Base-by-base conservation (phyloP, 1,140 invertebrate genomes). In the Elymnias hypermnestra region DNA sequence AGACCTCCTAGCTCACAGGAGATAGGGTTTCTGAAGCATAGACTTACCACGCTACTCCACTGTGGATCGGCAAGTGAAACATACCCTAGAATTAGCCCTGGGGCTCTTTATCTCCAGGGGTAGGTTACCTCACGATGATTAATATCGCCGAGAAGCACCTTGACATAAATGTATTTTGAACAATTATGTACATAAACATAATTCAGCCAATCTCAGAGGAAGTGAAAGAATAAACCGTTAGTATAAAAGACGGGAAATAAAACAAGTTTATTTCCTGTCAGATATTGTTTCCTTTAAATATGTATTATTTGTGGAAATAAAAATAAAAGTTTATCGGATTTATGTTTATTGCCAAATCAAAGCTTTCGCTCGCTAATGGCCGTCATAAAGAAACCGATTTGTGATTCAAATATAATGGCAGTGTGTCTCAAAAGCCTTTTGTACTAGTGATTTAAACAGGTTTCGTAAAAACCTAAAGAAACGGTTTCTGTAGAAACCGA, bases 391-490 rank as follows among this genome's bases (percentile, higher is more conserved):
- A 35, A 44, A 19, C 36, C 15, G 33, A 45, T 45, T 45, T 45
- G 42, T 45, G 35, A 46, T 46, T 38, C 29, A 37, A 39, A 41
- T 25, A 28, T 6, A 17, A 1, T n/a, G 23, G 7, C 54, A 13
- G 62, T 69, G 39, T 56, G 53, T 58, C 47, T 17, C 46, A 22
- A 44, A 35, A 22, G 36, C 50, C 52, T 35, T 63, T 53, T 53
- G 49, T 63, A 58, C 59, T 52, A 44, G 58, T 46, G 52, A 47
- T 21, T 3, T 21, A 21, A 6, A 21, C 6, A 21, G 3, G 3
- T 21, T 21, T 21, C 19, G 19, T 4, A 21, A n/a, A n/a, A n/a
- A n/a, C n/a, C n/a, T n/a, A n/a, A n/a, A n/a, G n/a, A n/a, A n/a
- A n/a, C n/a, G n/a, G n/a, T n/a, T n/a, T n/a, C n/a, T n/a, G n/a